A percentile compares a stretch with the other conserved stretches of the same genome.
These are phyloP conservation scores for Macaria liturata DNA, from an alignment of 2,888 invertebrate genomes.

Conservation along the genomic window DNA sequence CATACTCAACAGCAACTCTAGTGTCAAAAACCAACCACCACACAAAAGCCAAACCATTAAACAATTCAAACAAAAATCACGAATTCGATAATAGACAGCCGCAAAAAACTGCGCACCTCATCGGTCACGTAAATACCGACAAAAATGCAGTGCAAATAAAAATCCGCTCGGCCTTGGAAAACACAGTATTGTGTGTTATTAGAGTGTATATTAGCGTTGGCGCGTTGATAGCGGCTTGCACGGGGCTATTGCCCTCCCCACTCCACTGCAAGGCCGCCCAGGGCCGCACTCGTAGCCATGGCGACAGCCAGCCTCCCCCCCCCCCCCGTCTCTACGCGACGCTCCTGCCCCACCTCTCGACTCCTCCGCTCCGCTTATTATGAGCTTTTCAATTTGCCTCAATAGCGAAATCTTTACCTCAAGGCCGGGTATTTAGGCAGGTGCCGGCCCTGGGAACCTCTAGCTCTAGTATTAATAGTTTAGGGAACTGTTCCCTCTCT, in stretches of 20 bases:
- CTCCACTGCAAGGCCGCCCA: constrained; percentile 83
- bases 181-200: constrained; percentile 43
- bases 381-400: constrained; percentile 76
- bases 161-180: constrained; percentile 65
- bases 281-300: constrained; percentile 79
- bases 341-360: constrained; percentile 40
- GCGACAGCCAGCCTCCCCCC: constrained; percentile 63
- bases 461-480: background rate
- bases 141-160: constrained; percentile 60
- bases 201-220: constrained; percentile 60
- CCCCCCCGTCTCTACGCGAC: constrained; percentile 63
- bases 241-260: constrained; percentile 83
- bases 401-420: constrained; percentile 74
- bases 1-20: background rate
- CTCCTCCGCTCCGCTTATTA: constrained; percentile 54
- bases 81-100: constrained; percentile 18
- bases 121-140: constrained; percentile 45
- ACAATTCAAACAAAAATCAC: constrained; percentile 17
- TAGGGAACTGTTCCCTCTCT: no score
- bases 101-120: constrained; percentile 37
- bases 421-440: constrained; percentile 61
- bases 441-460: constrained; percentile 39
- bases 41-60: constrained; percentile 9
- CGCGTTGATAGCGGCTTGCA: constrained; percentile 71
- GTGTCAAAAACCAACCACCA: background rate